These are phyloP conservation scores for Spodoptera exigua DNA, from an alignment of 2,888 invertebrate genomes.

Conservation along the genomic window DNA sequence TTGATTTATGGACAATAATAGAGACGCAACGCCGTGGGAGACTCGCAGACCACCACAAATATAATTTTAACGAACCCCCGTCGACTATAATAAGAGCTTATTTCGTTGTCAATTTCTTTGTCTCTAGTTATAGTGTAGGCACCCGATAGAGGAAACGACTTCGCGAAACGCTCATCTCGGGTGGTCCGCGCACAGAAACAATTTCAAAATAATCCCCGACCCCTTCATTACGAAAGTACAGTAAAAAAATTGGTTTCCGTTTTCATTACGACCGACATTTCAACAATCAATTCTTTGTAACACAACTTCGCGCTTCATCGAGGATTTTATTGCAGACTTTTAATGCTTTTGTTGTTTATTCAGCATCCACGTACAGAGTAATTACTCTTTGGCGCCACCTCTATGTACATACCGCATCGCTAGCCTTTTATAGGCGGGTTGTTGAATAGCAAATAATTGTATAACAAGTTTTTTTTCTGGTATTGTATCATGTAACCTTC, in stretches of 20 bases:
- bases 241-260: conserved; percentile 55
- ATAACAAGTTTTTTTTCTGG: conserved; percentile 59
- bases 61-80: conserved; percentile 87
- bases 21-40: conserved; percentile 89
- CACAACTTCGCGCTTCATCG: conserved; percentile 69
- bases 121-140: conserved; percentile 69
- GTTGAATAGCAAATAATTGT: conserved; percentile 61
- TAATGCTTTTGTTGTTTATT: conserved; percentile 70
- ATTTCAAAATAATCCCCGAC: conserved; percentile 63
- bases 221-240: conserved; percentile 57
- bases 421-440: conserved; percentile 52
- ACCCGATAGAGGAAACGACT: conserved; percentile 55
- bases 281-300: conserved; percentile 64
- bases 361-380: conserved; percentile 63
- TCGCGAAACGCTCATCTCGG: conserved; percentile 68
- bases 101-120: conserved; percentile 79
- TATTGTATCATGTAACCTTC: conserved; percentile 65
- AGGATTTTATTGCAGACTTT: conserved; percentile 70
- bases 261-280: conserved; percentile 67
- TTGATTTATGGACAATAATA: conserved; percentile 89
- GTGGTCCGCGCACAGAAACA: conserved; percentile 74
- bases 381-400: conserved; percentile 74
- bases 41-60: conserved; percentile 83
- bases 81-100: conserved; percentile 82
- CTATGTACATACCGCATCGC: conserved; percentile 60